Evolutionary conservation across 2,113 vertebrate genomes (phyloP), one percentile per base, ranked within the genome.

Genomic region (Ramphastos sulfuratus): DNA sequence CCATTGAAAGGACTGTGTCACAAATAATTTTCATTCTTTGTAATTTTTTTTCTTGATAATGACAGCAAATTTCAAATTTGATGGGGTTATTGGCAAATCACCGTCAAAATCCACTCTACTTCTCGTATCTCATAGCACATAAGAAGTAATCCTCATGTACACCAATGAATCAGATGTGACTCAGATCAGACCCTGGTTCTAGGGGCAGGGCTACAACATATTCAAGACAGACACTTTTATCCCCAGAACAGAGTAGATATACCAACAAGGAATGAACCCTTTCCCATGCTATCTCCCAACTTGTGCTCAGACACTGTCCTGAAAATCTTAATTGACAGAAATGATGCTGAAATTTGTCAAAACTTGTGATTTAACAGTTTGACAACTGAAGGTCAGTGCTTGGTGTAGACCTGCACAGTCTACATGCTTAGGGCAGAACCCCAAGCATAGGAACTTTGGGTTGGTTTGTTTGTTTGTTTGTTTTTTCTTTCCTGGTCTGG

Each of bases 181-280:
- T 80, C 44, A 82, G 63, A 48, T 13, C 55, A 15, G 33, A 33
- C 7, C 37, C 35, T 72, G 50, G 28, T 54, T 42, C 48, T 19
- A 11, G 18, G 52, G 54, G 12, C 37, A 75, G 31, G 4, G 15
- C 28, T 24, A 74, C 10, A 35, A 20, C 19, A 10, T 15, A 37
- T 20, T 31, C 60, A 63, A 74, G 61, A 54, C n/a, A 28, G 21
- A 23, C 23, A 30, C 6, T 3, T 0, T 44, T 85, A 27, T 11
- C 2, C 0, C n/a, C 28, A 42, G 52, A 60, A 60, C 0, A 0
- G 23, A 75, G 37, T 1, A 5, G 13, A 72, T 46, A 37, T 7
- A 72, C 4, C 3, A 4, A 9, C 14, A 25, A 2, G 2, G 6
- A 80, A 33, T 0, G 3, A 25, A 42, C 16, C 56, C 37, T 33